These are phyloP conservation scores for Dione vanillae DNA, from an alignment of 2,888 invertebrate genomes.

Conservation along the genomic window DNA sequence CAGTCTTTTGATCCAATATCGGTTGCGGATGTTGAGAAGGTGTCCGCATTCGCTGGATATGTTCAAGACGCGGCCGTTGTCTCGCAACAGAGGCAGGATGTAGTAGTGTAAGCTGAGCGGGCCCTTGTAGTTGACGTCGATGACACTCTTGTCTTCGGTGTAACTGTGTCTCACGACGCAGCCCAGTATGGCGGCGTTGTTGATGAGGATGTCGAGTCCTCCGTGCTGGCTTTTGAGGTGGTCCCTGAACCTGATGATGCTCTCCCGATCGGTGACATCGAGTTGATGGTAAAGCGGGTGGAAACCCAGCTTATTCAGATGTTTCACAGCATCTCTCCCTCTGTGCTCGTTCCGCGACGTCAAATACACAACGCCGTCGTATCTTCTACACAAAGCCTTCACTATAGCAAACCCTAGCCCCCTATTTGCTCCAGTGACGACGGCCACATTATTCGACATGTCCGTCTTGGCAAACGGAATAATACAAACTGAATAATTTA, in stretches of 20 bases:
- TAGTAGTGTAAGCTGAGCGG: constrained; percentile 85
- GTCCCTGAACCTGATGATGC: constrained; percentile 84
- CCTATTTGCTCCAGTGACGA: constrained; percentile 86
- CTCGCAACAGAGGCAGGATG: constrained; percentile 87
- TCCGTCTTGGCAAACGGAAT: constrained; percentile 30
- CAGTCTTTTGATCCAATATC: constrained; percentile 63
- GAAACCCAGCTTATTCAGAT: constrained; percentile 53
- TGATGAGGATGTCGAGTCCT: constrained; percentile 89
- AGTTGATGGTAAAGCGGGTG: constrained; percentile 72
- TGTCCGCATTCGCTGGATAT: constrained; percentile 88
- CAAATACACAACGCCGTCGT: constrained; percentile 86
- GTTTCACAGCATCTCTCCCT: constrained; percentile 52
- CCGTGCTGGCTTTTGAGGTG: constrained; percentile 84
- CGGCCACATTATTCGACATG: constrained; percentile 52
- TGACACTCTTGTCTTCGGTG: constrained; percentile 83
- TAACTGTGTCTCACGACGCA: constrained; percentile 53
- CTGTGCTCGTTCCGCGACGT: constrained; percentile 83
- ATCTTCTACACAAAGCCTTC: constrained; percentile 83
- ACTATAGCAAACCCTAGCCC: constrained; percentile 87
- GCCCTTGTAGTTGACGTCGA: constrained; percentile 88
- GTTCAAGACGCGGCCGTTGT: constrained; percentile 89
- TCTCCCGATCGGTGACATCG: constrained; percentile 84
- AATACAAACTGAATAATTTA: neutral
- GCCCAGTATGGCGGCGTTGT: constrained; percentile 88
- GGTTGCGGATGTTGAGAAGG: constrained; percentile 82